Conservation (phyloP, 2,888 invertebrate species). For the Meiosimyza decipiens region DNA sequence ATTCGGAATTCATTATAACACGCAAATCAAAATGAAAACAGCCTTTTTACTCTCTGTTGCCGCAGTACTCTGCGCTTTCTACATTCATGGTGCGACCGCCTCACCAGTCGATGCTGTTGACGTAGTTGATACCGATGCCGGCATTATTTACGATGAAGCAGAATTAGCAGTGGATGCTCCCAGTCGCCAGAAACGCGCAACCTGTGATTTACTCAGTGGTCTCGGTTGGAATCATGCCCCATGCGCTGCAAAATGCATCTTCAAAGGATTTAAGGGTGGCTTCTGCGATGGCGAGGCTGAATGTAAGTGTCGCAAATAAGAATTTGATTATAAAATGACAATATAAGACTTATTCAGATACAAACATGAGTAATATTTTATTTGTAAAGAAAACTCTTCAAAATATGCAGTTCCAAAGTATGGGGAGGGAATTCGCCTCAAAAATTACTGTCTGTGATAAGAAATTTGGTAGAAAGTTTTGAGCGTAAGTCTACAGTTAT, state of each 20-base stretch:
- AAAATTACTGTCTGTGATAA: too few relatives aligned
- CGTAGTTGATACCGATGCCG: not conserved
- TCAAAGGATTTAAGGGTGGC: slow-evolving; percentile 61
- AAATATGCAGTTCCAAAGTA: too few relatives aligned
- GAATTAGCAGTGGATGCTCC: not conserved
- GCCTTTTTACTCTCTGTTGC: not conserved
- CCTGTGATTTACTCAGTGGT: slow-evolving; percentile 65
- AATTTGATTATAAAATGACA: not conserved
- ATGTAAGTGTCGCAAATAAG: slow-evolving; percentile 62
- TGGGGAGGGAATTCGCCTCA: too few relatives aligned
- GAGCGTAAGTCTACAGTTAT: too few relatives aligned
- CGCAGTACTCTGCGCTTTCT: not conserved
- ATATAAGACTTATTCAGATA: too few relatives aligned
- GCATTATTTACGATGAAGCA: not conserved
- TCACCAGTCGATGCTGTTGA: not conserved
- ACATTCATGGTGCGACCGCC: not conserved
- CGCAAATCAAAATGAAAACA: slow-evolving; percentile 19
- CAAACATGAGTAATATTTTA: too few relatives aligned
- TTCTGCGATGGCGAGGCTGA: slow-evolving; percentile 62
- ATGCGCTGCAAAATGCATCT: slow-evolving; percentile 66
- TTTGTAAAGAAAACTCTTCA: too few relatives aligned
- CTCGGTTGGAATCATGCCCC: slow-evolving; percentile 60
- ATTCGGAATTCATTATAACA: not conserved
- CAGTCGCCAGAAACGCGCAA: slow-evolving; percentile 58
- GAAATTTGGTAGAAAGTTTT: too few relatives aligned